These are phyloP conservation scores for Azorinus chamasolen DNA, from an alignment of 2,888 invertebrate genomes.

Conservation along the genomic window DNA sequence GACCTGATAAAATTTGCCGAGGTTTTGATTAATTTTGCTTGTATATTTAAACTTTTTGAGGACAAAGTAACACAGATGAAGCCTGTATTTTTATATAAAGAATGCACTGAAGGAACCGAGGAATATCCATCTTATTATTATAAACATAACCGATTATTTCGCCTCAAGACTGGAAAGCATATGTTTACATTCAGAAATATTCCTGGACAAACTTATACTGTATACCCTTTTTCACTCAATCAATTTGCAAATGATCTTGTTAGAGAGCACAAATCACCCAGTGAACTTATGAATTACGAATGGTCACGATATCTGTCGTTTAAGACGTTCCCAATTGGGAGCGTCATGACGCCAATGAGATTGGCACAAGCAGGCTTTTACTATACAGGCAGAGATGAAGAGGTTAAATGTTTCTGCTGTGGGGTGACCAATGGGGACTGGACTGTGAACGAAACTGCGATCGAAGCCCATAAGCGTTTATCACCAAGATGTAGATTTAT, in stretches of 20 bases:
- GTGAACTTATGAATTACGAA: constrained; percentile 16
- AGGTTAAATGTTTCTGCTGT: constrained; percentile 27
- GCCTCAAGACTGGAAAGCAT: no score
- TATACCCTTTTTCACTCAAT: constrained; percentile 4
- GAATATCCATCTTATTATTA: no score
- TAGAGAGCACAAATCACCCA: background rate
- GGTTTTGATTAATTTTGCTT: no score
- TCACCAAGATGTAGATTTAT: constrained; percentile 12
- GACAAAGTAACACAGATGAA: no score
- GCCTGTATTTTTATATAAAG: no score
- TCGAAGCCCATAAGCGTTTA: constrained; percentile 1
- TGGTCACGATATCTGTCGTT: constrained; percentile 22
- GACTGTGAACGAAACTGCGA: constrained; percentile 10
- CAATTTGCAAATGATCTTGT: constrained; percentile 3
- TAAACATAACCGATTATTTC: no score
- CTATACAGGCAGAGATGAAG: constrained; percentile 11
- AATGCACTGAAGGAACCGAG: no score
- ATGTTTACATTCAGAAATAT: no score
- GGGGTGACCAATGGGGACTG: constrained; percentile 15
- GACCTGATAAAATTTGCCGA: no score
- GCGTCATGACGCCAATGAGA: constrained; percentile 1
- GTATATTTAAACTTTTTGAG: no score
- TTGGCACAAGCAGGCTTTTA: constrained; percentile 20
- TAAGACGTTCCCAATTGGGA: constrained; percentile 9
- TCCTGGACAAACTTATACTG: background rate